phyloP scores from a whole-genome alignment of 2,888 invertebrate genomes.

The Lacanobia oleracea region DNA sequence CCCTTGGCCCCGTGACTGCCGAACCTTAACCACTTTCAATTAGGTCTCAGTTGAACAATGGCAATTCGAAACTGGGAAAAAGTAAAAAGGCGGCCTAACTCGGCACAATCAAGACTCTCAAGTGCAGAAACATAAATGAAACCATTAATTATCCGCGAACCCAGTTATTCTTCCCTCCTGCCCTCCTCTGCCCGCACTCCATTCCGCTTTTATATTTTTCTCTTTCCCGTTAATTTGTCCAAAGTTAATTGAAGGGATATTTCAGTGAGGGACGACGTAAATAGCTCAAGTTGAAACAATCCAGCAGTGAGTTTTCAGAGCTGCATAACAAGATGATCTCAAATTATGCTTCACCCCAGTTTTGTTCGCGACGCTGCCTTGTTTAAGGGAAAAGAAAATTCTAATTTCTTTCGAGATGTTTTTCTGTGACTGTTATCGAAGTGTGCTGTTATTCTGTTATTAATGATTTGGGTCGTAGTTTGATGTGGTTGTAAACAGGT shows the following conservation, averaged over 20 bases:
- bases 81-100: slow-evolving; percentile 83
- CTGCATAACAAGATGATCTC: slow-evolving; percentile 76
- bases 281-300: slow-evolving; percentile 78
- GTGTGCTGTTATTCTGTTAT: slow-evolving; percentile 46
- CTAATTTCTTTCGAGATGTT: slow-evolving; percentile 61
- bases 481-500: slow-evolving; percentile 62
- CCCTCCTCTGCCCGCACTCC: slow-evolving; percentile 70
- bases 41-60: slow-evolving; percentile 83
- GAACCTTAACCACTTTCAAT: slow-evolving; percentile 82
- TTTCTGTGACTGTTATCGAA: slow-evolving; percentile 51
- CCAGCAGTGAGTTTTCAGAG: slow-evolving; percentile 71
- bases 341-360: slow-evolving; percentile 71
- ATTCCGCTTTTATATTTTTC: slow-evolving; percentile 81
- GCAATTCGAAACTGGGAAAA: slow-evolving; percentile 85
- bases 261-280: slow-evolving; percentile 77
- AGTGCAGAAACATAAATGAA: slow-evolving; percentile 90
- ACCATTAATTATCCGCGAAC: slow-evolving; percentile 90
- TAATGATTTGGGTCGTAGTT: slow-evolving; percentile 52
- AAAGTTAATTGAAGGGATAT: slow-evolving; percentile 86
- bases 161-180: slow-evolving; percentile 85
- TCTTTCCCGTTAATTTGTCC: slow-evolving; percentile 84
- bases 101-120: slow-evolving; percentile 88
- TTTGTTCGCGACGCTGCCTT: slow-evolving; percentile 65
- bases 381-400: slow-evolving; percentile 62
- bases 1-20: slow-evolving; percentile 68